Percentiles rank a stretch among this genome's conserved stretches.
phyloP scores from a whole-genome alignment of 2,797 vertebrate species.

The Acanthiza pusilla region DNA sequence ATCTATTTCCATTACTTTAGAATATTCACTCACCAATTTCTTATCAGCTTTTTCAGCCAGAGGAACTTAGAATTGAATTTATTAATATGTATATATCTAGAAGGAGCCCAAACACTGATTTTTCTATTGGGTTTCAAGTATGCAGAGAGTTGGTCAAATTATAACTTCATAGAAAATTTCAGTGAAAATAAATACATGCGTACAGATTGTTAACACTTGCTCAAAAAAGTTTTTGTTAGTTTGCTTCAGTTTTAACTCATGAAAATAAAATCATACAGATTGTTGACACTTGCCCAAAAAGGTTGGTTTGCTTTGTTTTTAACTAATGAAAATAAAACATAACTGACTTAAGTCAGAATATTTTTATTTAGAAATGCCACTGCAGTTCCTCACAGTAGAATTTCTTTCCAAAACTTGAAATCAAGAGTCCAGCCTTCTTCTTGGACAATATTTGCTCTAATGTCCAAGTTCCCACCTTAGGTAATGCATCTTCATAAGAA shows the following conservation, averaged over 20 bases:
- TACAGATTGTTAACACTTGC: background rate
- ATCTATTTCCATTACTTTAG: background rate
- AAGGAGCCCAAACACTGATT: background rate
- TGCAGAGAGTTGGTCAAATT: background rate
- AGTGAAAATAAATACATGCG: background rate
- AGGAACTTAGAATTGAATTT: background rate
- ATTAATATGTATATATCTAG: background rate
- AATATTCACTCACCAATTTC: background rate
- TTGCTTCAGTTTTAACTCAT: background rate
- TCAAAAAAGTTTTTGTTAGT: background rate
- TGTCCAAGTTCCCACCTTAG: background rate
- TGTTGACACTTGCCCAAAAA: background rate
- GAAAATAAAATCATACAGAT: background rate
- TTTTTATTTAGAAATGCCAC: background rate
- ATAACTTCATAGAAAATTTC: background rate
- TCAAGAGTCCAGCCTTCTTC: background rate
- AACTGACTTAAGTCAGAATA: background rate
- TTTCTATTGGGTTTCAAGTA: background rate
- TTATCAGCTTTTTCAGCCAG: background rate
- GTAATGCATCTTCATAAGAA: background rate
- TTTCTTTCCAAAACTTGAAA: background rate
- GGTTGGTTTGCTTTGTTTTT: background rate
- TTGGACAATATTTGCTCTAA: background rate
- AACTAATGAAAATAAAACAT: background rate
- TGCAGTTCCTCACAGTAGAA: background rate